Percentiles rank a stretch among this genome's conserved stretches.
Evolutionary conservation across 1,140 invertebrate genomes (phyloP).

Genomic region (Drosophila setifemur): DNA sequence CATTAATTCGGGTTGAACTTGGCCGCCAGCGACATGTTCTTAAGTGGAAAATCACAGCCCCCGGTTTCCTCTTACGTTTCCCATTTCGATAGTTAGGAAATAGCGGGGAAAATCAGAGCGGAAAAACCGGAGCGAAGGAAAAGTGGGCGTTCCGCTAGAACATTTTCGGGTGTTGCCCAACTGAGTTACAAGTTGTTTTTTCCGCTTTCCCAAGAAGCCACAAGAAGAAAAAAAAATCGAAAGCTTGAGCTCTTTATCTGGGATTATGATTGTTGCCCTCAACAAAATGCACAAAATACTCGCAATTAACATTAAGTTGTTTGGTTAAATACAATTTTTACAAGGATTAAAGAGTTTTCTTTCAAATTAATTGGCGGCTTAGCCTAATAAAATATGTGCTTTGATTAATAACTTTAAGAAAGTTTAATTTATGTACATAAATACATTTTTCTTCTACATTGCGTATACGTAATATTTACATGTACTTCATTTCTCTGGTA

Average conservation of each 20-base stretch:
- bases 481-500: too few relatives aligned
- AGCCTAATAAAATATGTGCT: too few relatives aligned
- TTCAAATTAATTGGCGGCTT: neutral
- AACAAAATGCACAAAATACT: neutral
- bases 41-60: slow-evolving; percentile 59
- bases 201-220: slow-evolving; percentile 14
- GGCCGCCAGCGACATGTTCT: slow-evolving; percentile 59
- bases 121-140: neutral
- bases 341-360: too few relatives aligned
- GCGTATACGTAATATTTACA: too few relatives aligned
- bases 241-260: slow-evolving; percentile 2
- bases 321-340: too few relatives aligned
- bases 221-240: neutral
- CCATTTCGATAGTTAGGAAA: too few relatives aligned
- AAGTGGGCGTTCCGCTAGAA: neutral
- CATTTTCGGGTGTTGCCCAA: neutral
- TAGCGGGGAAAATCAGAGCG: neutral
- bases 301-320: neutral
- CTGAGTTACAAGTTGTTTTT: slow-evolving; percentile 53
- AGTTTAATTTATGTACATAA: neutral
- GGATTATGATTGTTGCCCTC: neutral
- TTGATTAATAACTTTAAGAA: too few relatives aligned
- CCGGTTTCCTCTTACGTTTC: slow-evolving; percentile 9
- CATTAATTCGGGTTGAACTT: slow-evolving; percentile 21
- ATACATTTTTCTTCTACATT: too few relatives aligned